A percentile compares a stretch with the other conserved stretches of the same genome.
Conservation (phyloP, 2,113 vertebrate genomes). For the Rhipidura dahli region DNA sequence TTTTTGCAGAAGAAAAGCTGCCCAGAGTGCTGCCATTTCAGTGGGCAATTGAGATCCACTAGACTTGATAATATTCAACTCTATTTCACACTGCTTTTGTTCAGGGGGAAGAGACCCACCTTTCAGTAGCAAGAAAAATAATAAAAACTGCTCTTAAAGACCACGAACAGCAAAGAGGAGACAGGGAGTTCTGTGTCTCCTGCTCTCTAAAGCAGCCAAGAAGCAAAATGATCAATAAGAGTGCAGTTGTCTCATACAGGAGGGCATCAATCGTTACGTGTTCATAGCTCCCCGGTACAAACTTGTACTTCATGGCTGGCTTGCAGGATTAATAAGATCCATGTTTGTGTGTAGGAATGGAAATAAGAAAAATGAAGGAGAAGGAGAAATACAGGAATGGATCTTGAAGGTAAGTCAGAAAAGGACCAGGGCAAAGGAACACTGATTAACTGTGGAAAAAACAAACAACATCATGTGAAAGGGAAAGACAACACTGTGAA, state of each 20-base stretch:
- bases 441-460: not conserved
- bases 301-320: not conserved
- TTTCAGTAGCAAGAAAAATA: not conserved
- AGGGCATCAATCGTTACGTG: accelerated
- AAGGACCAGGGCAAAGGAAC: not conserved
- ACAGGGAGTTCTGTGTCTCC: not conserved
- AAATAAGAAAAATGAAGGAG: not conserved
- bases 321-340: not conserved
- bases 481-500: not conserved
- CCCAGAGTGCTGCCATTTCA: not conserved
- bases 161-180: not conserved
- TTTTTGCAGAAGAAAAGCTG: not conserved
- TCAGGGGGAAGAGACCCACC: not conserved
- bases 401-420: not conserved
- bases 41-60: not conserved
- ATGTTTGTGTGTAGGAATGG: not conserved
- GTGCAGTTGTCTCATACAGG: not conserved
- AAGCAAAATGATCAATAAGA: not conserved
- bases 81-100: not conserved
- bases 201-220: not conserved
- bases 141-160: not conserved
- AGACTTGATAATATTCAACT: not conserved
- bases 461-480: not conserved
- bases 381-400: not conserved
- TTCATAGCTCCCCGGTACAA: not conserved